phyloP scores from a whole-genome alignment of 2,888 invertebrate genomes.

The Chydorus sphaericus region DNA sequence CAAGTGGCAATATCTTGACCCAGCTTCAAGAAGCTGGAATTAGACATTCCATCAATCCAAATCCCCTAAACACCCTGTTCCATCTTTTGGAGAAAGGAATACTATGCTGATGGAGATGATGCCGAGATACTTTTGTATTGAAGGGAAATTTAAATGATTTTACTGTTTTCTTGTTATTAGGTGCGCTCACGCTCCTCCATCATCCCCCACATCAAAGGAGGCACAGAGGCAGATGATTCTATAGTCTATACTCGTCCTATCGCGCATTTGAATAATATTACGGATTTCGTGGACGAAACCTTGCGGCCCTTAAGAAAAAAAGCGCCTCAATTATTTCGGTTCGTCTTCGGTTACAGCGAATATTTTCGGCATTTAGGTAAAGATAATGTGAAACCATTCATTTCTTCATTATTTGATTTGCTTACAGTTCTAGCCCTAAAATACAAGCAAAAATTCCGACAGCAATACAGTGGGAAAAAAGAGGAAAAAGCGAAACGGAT shows the following conservation, averaged over 20 bases:
- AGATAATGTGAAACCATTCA: no score
- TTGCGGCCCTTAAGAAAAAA: slow-evolving; percentile 7
- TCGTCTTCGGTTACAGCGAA: no score
- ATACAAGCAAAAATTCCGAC: background rate
- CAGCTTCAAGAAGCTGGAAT: slow-evolving; percentile 21
- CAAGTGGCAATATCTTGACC: slow-evolving; percentile 21
- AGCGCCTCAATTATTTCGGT: slow-evolving; percentile 14
- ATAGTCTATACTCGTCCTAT: no score
- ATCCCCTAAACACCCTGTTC: slow-evolving; percentile 19
- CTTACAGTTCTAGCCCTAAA: background rate
- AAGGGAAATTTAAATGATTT: no score
- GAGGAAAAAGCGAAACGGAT: background rate
- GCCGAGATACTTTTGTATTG: slow-evolving; percentile 12
- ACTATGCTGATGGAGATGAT: slow-evolving; percentile 15
- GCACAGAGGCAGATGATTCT: no score
- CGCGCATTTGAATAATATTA: slow-evolving; percentile 18
- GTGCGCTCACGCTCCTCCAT: background rate
- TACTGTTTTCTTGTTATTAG: slow-evolving; percentile 8
- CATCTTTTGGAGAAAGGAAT: slow-evolving; percentile 22
- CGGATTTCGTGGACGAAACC: slow-evolving; percentile 18
- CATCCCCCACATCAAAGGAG: no score
- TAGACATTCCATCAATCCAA: slow-evolving; percentile 19
- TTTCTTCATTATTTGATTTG: background rate
- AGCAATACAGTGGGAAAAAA: background rate
- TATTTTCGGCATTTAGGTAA: no score